phyloP scores from a whole-genome alignment of 2,888 invertebrate species.

The Tipula lateralis region DNA sequence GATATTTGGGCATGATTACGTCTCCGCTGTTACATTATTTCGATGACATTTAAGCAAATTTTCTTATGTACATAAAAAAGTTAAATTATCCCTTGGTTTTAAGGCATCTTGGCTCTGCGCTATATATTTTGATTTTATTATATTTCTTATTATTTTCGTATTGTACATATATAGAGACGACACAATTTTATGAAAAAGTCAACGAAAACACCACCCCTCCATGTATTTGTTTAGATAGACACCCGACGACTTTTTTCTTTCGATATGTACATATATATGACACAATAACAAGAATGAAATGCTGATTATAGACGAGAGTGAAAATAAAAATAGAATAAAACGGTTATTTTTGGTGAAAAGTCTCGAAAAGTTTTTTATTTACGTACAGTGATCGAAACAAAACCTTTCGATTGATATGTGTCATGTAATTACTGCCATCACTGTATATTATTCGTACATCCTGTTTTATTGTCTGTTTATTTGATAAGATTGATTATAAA shows the following conservation, averaged over 20 bases:
- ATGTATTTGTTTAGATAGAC: background rate
- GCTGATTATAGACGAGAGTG: background rate
- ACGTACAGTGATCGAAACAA: background rate
- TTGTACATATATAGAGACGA: constrained; percentile 3
- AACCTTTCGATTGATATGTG: background rate
- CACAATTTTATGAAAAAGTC: constrained; percentile 7
- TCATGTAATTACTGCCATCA: background rate
- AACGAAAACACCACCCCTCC: background rate
- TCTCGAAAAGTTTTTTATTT: background rate
- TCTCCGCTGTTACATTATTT: background rate
- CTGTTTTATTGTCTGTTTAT: background rate
- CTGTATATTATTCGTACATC: background rate
- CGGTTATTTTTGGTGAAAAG: constrained; percentile 1
- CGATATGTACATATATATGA: too few species aligned
- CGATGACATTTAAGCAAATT: background rate
- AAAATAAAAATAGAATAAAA: background rate
- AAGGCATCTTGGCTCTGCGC: background rate
- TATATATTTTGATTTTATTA: background rate
- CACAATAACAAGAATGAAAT: background rate
- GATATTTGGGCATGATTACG: background rate
- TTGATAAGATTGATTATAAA: constrained; percentile 11
- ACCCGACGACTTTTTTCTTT: background rate
- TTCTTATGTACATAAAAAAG: background rate
- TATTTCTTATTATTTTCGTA: background rate
- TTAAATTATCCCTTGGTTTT: background rate